phyloP scores from a whole-genome alignment of 2,888 invertebrate species.

The Achlya flavicornis region DNA sequence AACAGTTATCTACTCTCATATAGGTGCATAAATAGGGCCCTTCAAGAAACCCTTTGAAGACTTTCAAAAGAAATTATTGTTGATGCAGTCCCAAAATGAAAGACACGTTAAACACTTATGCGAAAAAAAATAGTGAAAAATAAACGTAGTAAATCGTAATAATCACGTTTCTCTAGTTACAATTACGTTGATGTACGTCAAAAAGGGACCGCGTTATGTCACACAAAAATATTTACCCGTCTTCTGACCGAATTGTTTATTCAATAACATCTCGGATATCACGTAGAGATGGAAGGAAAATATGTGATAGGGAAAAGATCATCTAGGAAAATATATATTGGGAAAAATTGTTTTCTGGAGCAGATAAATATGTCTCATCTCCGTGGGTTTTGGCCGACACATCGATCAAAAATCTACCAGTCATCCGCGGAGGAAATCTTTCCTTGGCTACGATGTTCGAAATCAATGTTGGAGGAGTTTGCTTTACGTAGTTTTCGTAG shows the following conservation, averaged over 20 bases:
- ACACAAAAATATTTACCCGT: conserved; percentile 26
- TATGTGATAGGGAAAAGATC: conserved; percentile 36
- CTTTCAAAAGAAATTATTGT: no score
- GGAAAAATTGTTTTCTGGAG: conserved; percentile 59
- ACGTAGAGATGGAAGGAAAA: conserved; percentile 33
- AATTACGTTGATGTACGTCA: not conserved
- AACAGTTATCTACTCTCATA: no score
- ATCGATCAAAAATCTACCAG: conserved; percentile 66
- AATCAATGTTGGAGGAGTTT: not conserved
- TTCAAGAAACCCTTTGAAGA: no score
- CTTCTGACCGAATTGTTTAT: conserved; percentile 35
- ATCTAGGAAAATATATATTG: conserved; percentile 53
- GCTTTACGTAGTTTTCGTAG: not conserved
- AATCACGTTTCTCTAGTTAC: not conserved
- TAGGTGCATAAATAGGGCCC: no score
- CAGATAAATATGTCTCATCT: conserved; percentile 62
- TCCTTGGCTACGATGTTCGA: conserved; percentile 22
- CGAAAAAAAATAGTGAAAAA: no score
- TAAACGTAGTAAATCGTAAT: no score
- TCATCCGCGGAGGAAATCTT: conserved; percentile 50
- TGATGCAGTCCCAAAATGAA: no score
- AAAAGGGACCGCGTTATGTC: conserved; percentile 11
- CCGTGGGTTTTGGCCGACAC: conserved; percentile 34
- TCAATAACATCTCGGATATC: conserved; percentile 46
- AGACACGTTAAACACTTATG: no score